phyloP scores from a whole-genome alignment of 2,113 vertebrate genomes.

The Trematocara marginatum region DNA sequence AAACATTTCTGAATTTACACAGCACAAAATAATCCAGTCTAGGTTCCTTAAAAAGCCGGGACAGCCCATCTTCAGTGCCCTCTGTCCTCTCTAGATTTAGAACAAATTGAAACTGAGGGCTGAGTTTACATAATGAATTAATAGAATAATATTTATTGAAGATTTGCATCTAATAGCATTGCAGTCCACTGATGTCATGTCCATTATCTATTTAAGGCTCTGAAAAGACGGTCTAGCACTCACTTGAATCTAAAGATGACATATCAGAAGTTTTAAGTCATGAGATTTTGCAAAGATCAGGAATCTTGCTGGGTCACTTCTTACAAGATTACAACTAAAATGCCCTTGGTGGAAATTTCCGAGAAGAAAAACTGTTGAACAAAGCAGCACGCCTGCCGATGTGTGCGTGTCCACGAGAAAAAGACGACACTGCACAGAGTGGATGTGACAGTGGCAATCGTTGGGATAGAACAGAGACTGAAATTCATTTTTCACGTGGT shows the following conservation, averaged over 20 bases:
- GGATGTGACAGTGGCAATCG: rapidly evolving
- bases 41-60: background rate
- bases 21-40: background rate
- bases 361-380: background rate
- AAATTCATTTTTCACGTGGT: background rate
- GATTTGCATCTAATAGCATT: background rate
- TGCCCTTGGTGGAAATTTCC: background rate
- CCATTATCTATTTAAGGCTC: background rate
- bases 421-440: background rate
- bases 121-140: background rate
- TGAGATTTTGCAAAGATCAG: background rate
- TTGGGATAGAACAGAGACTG: background rate
- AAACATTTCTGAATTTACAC: background rate
- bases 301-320: background rate
- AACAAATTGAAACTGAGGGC: background rate
- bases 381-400: background rate
- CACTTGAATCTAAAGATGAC: background rate
- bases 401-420: background rate
- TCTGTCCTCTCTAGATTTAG: background rate
- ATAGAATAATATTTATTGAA: background rate
- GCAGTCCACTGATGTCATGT: background rate
- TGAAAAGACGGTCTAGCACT: background rate
- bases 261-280: background rate
- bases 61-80: background rate
- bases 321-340: background rate